Conservation (phyloP, 2,888 invertebrate species). For the Caenorhabditis sulstoni region DNA sequence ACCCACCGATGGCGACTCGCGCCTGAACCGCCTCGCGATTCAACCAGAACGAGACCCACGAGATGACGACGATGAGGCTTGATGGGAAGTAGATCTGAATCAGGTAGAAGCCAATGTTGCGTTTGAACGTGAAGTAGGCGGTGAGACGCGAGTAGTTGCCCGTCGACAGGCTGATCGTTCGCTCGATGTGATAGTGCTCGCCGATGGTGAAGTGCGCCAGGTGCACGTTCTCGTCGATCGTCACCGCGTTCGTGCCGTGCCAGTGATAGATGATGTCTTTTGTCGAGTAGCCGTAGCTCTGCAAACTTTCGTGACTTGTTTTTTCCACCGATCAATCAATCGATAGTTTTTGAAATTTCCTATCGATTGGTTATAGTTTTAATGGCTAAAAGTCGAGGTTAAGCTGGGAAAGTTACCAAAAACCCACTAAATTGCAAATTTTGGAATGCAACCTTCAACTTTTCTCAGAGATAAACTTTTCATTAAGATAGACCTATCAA, state of each 20-base stretch:
- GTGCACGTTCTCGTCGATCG: constrained; percentile 80
- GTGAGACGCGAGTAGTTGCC: constrained; percentile 81
- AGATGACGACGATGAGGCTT: constrained; percentile 80
- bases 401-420: too few relatives aligned
- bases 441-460: too few relatives aligned
- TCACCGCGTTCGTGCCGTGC: constrained; percentile 78
- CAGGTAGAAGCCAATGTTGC: constrained; percentile 81
- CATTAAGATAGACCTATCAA: too few relatives aligned
- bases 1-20: constrained; percentile 80
- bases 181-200: constrained; percentile 77
- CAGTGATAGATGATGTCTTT: constrained; percentile 81
- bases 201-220: constrained; percentile 81
- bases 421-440: too few relatives aligned
- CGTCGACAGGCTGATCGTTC: constrained; percentile 80
- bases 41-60: constrained; percentile 81
- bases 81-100: constrained; percentile 81
- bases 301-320: too few relatives aligned
- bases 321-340: too few relatives aligned
- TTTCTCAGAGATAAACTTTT: too few relatives aligned
- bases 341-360: too few relatives aligned
- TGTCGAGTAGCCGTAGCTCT: constrained; percentile 81
- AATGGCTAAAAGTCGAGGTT: too few relatives aligned
- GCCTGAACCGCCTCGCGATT: constrained; percentile 81
- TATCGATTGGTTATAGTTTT: too few relatives aligned
- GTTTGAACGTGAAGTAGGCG: constrained; percentile 78